phyloP scores from a whole-genome alignment of 2,113 vertebrate genomes.

The Petaurus breviceps region DNA sequence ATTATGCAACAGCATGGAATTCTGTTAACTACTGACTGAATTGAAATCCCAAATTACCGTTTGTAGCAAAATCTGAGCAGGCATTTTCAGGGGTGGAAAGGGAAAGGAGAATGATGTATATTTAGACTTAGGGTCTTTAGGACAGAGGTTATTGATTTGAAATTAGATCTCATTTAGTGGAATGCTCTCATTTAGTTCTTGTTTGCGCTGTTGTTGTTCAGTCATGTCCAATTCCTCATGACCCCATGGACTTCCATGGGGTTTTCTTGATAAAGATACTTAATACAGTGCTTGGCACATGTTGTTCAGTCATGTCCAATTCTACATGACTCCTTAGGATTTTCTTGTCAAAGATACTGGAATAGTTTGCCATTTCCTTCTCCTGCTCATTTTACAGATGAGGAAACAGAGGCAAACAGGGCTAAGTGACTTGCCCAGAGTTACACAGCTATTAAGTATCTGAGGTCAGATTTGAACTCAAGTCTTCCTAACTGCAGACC shows the following conservation, averaged over 20 bases:
- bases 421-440: neutral
- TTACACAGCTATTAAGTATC: neutral
- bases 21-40: neutral
- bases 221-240: neutral
- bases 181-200: neutral
- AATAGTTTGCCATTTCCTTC: neutral
- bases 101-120: neutral
- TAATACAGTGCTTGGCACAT: neutral
- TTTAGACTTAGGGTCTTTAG: neutral
- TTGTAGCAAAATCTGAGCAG: neutral
- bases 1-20: neutral
- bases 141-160: neutral
- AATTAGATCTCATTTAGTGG: neutral
- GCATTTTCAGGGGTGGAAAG: neutral
- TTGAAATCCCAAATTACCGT: neutral
- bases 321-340: neutral
- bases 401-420: neutral
- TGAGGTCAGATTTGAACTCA: neutral
- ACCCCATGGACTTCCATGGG: neutral
- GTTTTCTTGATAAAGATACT: neutral
- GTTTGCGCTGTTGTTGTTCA: neutral
- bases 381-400: neutral
- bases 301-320: neutral
- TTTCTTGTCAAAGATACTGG: neutral
- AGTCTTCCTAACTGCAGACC: neutral